Conservation (phyloP, 2,888 invertebrate genomes). For the Villa cingulata region DNA sequence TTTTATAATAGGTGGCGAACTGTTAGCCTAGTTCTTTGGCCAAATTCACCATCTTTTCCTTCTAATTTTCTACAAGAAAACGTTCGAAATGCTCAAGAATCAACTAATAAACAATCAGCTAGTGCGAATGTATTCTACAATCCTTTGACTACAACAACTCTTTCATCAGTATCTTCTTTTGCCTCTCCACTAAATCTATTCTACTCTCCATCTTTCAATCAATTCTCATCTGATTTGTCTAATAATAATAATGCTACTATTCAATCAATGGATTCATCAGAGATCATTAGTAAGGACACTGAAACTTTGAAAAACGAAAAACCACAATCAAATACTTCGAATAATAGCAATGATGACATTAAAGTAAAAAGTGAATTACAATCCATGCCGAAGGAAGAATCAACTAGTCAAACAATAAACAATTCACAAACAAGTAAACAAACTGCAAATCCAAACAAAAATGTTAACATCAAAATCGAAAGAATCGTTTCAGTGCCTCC, state of each 20-base stretch:
- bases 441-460: conserved; percentile 26
- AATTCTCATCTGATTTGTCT: too few species aligned
- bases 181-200: too few species aligned
- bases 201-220: background rate
- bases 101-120: background rate
- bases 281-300: too few species aligned
- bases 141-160: background rate
- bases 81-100: background rate
- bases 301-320: background rate
- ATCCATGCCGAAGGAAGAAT: background rate
- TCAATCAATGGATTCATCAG: too few species aligned
- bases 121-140: background rate
- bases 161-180: background rate
- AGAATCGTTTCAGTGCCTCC: conserved; percentile 27
- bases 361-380: too few species aligned
- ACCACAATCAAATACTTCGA: too few species aligned
- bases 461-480: conserved; percentile 29
- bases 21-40: conserved; percentile 27
- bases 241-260: too few species aligned
- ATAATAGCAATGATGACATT: too few species aligned
- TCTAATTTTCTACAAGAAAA: conserved; percentile 1
- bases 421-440: conserved; percentile 12
- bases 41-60: conserved; percentile 10
- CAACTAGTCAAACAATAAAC: background rate
- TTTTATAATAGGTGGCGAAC: conserved; percentile 23